A percentile compares a stretch with the other conserved stretches of the same genome.
These are phyloP conservation scores for Nudaria mundana DNA, from an alignment of 2,888 invertebrate species.

Conservation along the genomic window DNA sequence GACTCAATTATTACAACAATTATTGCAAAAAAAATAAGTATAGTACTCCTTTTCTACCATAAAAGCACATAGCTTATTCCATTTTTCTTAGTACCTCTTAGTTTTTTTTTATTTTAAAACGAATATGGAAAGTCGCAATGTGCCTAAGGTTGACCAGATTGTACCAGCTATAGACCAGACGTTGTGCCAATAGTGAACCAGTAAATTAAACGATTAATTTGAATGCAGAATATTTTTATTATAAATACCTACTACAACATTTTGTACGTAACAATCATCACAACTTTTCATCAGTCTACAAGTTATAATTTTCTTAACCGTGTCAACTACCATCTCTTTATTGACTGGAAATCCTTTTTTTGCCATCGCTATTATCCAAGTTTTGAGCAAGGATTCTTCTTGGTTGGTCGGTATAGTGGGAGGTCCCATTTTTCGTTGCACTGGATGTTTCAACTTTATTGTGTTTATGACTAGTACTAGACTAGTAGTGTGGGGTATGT, in stretches of 20 bases:
- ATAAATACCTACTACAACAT: not conserved
- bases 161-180: not conserved
- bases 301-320: slow-evolving; percentile 6
- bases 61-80: not conserved
- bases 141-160: no score
- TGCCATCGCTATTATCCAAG: slow-evolving; percentile 14
- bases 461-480: slow-evolving; percentile 27
- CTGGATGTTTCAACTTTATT: slow-evolving; percentile 20
- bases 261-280: not conserved
- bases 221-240: not conserved
- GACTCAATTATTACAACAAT: no score
- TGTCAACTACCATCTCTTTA: slow-evolving; percentile 9
- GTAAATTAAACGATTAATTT: not conserved
- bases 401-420: slow-evolving; percentile 15
- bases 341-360: slow-evolving; percentile 16
- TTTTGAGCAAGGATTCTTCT: slow-evolving; percentile 16
- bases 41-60: not conserved
- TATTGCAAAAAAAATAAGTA: slow-evolving; percentile 6
- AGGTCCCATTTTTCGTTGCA: slow-evolving; percentile 26
- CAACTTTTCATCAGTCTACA: not conserved
- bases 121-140: no score
- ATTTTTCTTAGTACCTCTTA: not conserved
- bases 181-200: not conserved
- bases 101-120: not conserved
- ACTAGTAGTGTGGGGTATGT: slow-evolving; percentile 10